A percentile compares a stretch with the other conserved stretches of the same genome.
Conservation (phyloP, 2,797 vertebrate genomes). For the Girardinus metallicus region DNA sequence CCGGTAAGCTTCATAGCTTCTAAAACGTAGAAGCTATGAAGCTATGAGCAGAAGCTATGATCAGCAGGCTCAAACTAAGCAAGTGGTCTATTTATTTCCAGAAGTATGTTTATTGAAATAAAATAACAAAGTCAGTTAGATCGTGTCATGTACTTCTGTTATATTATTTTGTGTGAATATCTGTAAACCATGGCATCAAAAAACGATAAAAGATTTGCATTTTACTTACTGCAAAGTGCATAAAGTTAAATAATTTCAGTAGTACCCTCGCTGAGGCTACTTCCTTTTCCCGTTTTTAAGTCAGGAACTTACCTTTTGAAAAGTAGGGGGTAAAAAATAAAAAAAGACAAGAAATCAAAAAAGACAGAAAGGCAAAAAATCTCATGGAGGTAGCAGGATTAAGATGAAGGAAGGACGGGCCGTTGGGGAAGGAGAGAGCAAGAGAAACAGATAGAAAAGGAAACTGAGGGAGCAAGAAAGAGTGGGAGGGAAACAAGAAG, state of each 20-base stretch:
- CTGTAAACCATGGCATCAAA: background rate
- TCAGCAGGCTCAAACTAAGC: background rate
- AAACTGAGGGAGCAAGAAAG: conserved; percentile 59
- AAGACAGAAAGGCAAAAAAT: conserved; percentile 48
- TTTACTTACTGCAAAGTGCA: conserved; percentile 58
- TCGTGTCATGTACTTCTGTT: background rate
- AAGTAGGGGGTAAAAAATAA: conserved; percentile 1
- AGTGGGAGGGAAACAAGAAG: conserved; percentile 76
- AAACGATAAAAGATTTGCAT: conserved; percentile 44
- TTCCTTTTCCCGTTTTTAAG: conserved; percentile 55
- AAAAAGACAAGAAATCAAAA: conserved; percentile 24
- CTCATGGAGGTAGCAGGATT: conserved; percentile 63
- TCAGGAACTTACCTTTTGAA: conserved; percentile 62
- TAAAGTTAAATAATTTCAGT: conserved; percentile 71
- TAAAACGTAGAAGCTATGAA: no score
- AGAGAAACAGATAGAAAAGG: conserved; percentile 60
- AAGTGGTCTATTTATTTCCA: background rate
- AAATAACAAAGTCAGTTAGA: background rate
- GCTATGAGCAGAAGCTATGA: no score
- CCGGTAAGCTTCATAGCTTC: no score
- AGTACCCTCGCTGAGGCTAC: conserved; percentile 64
- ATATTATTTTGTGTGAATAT: background rate
- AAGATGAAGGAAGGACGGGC: conserved; percentile 72
- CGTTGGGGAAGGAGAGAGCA: conserved; percentile 69
- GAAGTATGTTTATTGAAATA: background rate